These are phyloP conservation scores for Phoeniculus purpureus DNA, from an alignment of 2,797 vertebrate genomes.

Conservation along the genomic window DNA sequence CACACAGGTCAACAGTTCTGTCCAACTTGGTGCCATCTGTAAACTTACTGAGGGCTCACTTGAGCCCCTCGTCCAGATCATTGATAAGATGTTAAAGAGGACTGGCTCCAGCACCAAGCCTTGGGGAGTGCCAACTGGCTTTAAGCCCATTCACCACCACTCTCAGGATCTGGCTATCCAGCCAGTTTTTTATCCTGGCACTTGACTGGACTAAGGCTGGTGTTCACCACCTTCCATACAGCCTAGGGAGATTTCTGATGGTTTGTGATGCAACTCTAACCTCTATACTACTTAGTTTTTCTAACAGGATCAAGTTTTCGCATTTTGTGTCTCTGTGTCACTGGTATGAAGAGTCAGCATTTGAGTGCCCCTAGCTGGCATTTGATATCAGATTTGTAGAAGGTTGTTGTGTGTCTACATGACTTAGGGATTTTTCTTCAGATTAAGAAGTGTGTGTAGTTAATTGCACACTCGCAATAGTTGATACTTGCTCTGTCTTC, in stretches of 20 bases:
- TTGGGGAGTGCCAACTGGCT: too few relatives aligned
- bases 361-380: background rate
- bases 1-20: too few relatives aligned
- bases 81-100: too few relatives aligned
- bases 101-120: too few relatives aligned
- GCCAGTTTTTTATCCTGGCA: too few relatives aligned
- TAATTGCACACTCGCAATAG: background rate
- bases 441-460: background rate
- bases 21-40: too few relatives aligned
- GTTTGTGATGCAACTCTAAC: background rate
- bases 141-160: too few relatives aligned
- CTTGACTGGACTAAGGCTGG: too few relatives aligned
- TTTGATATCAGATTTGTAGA: background rate
- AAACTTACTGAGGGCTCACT: too few relatives aligned
- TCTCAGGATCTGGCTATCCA: too few relatives aligned
- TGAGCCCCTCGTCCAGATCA: too few relatives aligned
- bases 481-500: background rate
- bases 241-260: background rate
- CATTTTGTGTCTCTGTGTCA: background rate
- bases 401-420: background rate
- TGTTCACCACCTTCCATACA: too few relatives aligned
- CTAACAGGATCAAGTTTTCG: background rate
- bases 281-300: background rate
- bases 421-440: background rate
- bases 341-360: background rate